These are phyloP conservation scores for Carcina quercana DNA, from an alignment of 2,888 invertebrate genomes.

Conservation along the genomic window DNA sequence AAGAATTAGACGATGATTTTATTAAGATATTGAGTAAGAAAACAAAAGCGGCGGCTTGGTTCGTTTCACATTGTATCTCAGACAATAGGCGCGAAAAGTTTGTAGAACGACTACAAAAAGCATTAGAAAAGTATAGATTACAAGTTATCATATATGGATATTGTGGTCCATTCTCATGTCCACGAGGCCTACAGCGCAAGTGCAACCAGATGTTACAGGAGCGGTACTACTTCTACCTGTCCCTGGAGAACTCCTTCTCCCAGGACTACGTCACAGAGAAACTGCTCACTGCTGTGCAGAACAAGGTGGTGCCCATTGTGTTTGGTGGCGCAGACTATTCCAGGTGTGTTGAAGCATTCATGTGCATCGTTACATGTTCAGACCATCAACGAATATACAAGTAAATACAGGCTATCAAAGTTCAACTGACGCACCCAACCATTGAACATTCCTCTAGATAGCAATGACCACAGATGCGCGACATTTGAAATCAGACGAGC, in stretches of 20 bases:
- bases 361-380: too few species aligned
- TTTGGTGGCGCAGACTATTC: slow-evolving; percentile 78
- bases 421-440: too few species aligned
- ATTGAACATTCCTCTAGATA: too few species aligned
- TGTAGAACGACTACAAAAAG: slow-evolving; percentile 51
- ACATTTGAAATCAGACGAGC: too few species aligned
- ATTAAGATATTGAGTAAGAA: too few species aligned
- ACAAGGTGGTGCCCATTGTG: slow-evolving; percentile 78
- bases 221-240: slow-evolving; percentile 81
- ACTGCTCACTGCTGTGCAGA: slow-evolving; percentile 71
- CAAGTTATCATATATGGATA: slow-evolving; percentile 69
- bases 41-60: too few species aligned
- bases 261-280: slow-evolving; percentile 52
- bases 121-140: slow-evolving; percentile 49
- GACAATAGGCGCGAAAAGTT: too few species aligned
- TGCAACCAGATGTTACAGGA: slow-evolving; percentile 55
- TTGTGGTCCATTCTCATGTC: slow-evolving; percentile 54
- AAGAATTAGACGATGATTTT: too few species aligned
- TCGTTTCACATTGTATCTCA: too few species aligned
- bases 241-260: slow-evolving; percentile 82
- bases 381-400: too few species aligned
- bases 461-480: too few species aligned
- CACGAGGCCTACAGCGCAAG: slow-evolving; percentile 33
- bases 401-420: too few species aligned
- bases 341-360: slow-evolving; percentile 57